These are phyloP conservation scores for Eupristina koningsbergeri DNA, from an alignment of 1,140 invertebrate species.

Conservation along the genomic window DNA sequence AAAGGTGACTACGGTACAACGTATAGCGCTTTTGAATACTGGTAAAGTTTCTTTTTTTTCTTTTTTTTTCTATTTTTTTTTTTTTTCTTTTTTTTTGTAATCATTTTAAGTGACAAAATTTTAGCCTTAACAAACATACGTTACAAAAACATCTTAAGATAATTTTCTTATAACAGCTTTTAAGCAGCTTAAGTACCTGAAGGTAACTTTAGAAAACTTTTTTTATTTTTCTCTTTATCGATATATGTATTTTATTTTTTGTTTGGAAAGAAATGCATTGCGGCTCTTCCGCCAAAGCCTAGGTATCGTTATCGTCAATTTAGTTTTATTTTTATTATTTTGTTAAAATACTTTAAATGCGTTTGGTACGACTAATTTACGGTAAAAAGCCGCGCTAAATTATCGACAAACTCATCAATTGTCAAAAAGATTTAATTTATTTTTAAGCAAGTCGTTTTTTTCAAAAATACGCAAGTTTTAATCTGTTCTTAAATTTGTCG, in stretches of 20 bases:
- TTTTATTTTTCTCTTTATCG: conserved; percentile 48
- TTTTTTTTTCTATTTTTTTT: conserved; percentile 2
- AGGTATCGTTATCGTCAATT: conserved; percentile 21
- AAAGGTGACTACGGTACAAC: conserved; percentile 56
- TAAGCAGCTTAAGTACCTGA: conserved; percentile 71
- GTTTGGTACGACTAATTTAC: conserved; percentile 72
- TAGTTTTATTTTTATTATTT: conserved; percentile 46
- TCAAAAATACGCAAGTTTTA: conserved; percentile 50
- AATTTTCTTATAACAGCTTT: conserved; percentile 64
- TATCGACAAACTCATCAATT: conserved; percentile 25
- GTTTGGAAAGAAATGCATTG: conserved; percentile 43
- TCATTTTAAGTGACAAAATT: conserved; percentile 65
- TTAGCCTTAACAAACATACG: conserved; percentile 71
- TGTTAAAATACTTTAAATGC: conserved; percentile 66
- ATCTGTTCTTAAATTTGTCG: conserved; percentile 33
- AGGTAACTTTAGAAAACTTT: conserved; percentile 69
- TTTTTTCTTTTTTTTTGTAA: conserved; percentile 22
- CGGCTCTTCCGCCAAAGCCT: conserved; percentile 50
- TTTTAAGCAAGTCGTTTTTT: conserved; percentile 47
- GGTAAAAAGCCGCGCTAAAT: conserved; percentile 61
- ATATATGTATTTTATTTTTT: conserved; percentile 41
- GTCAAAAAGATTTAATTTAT: conserved; percentile 4
- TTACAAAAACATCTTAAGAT: conserved; percentile 71
- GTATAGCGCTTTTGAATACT: conserved; percentile 68
- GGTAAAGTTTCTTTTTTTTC: conserved; percentile 60